Conservation (phyloP, 92 coral and sea anemone species). For the Desmophyllum pertusum region DNA sequence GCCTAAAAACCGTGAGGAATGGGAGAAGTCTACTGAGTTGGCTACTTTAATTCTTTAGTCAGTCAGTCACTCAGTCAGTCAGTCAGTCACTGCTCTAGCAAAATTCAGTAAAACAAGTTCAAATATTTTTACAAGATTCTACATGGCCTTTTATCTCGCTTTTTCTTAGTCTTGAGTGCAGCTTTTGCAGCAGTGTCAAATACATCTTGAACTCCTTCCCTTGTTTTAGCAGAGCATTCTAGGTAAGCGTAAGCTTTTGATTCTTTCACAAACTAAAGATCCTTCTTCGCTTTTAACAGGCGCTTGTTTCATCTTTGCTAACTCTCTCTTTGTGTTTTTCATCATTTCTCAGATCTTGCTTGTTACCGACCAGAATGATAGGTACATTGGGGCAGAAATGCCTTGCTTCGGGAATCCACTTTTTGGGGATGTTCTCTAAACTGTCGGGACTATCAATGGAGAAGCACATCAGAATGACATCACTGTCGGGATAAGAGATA, state of each 20-base stretch:
- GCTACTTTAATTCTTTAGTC: too few relatives aligned
- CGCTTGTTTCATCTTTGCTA: slow-evolving; percentile 87
- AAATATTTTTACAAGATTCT: too few relatives aligned
- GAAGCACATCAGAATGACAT: slow-evolving; percentile 94
- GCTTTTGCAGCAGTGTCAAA: slow-evolving; percentile 88
- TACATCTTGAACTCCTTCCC: slow-evolving; percentile 91
- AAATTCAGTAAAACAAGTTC: too few relatives aligned
- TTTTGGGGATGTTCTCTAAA: slow-evolving; percentile 89
- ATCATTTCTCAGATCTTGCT: slow-evolving; percentile 89
- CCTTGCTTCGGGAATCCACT: slow-evolving; percentile 92
- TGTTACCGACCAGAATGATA: slow-evolving; percentile 88
- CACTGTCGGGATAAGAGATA: slow-evolving; percentile 82
- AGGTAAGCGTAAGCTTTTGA: slow-evolving; percentile 79
- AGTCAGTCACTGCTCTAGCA: too few relatives aligned
- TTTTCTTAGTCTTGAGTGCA: slow-evolving; percentile 73
- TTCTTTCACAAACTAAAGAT: slow-evolving; percentile 66
- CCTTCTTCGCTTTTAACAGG: slow-evolving; percentile 84
- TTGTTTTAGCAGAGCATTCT: slow-evolving; percentile 96
- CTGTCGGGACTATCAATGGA: slow-evolving; percentile 94
- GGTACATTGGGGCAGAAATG: slow-evolving; percentile 95
- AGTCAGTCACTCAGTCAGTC: too few relatives aligned
- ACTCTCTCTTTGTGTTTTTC: slow-evolving; percentile 82
- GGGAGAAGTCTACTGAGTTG: too few relatives aligned
- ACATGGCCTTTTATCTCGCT: too few relatives aligned
- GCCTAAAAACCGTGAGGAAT: too few relatives aligned